Conservation (phyloP, 2,797 vertebrate genomes). For the Meda fulgida region DNA sequence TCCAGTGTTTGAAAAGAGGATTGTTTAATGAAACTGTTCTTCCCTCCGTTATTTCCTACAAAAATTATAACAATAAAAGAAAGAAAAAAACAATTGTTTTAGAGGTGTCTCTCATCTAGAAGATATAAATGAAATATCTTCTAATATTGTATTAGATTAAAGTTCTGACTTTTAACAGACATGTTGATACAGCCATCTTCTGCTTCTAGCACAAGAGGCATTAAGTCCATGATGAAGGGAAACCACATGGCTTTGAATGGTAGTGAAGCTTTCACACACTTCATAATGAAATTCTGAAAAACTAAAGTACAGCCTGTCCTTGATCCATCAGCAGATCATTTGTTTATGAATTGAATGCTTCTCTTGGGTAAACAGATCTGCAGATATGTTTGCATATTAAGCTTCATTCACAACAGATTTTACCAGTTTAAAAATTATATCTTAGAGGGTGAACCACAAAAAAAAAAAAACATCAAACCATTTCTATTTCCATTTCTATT, state of each 20-base stretch:
- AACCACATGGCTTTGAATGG: background rate
- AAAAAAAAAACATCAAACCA: too few species aligned
- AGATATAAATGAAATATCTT: background rate
- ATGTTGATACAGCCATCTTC: constrained; percentile 7
- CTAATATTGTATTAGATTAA: background rate
- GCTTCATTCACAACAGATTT: background rate
- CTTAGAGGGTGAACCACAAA: background rate
- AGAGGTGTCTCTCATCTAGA: background rate
- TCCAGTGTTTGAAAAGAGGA: constrained; percentile 15
- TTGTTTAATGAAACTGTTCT: constrained; percentile 14
- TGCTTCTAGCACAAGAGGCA: constrained; percentile 11
- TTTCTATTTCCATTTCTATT: too few species aligned
- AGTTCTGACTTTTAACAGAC: background rate
- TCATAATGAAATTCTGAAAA: constrained; percentile 1
- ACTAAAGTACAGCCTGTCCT: background rate
- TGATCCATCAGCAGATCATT: background rate
- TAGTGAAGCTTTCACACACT: background rate
- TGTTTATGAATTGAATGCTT: background rate
- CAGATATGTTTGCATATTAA: background rate
- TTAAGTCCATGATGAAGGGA: background rate
- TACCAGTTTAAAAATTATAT: background rate
- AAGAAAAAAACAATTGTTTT: background rate
- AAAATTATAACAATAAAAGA: background rate
- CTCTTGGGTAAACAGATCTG: background rate
- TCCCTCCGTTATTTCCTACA: background rate